Percentiles rank a stretch among this genome's conserved stretches.
Evolutionary conservation across 2,888 invertebrate genomes (phyloP).

Genomic region (Ochropleura plecta): DNA sequence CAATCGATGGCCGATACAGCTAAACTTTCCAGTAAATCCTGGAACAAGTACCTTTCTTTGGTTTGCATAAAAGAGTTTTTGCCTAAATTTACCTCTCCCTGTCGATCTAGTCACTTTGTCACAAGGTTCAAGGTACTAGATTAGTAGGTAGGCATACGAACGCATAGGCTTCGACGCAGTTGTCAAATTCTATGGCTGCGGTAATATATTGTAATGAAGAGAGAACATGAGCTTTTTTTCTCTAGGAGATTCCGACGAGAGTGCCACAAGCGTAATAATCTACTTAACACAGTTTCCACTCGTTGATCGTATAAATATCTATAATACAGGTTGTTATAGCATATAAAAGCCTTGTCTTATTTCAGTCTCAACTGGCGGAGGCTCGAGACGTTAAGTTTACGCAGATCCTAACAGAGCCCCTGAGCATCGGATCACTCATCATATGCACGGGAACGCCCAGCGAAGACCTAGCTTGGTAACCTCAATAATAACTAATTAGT

Average conservation of each 20-base stretch:
- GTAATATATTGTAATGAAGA: slow-evolving; percentile 15
- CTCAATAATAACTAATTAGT: not conserved
- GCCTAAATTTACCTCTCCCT: not conserved
- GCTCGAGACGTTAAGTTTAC: slow-evolving; percentile 85
- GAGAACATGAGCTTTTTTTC: not conserved
- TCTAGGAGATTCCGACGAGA: slow-evolving; percentile 1
- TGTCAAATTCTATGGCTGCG: slow-evolving; percentile 26
- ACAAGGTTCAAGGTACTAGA: not conserved
- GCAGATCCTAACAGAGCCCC: slow-evolving; percentile 79
- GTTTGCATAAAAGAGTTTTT: not conserved
- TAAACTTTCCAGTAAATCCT: not conserved
- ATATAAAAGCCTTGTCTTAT: slow-evolving; percentile 56
- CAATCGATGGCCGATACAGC: not conserved
- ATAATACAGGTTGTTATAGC: slow-evolving; percentile 10
- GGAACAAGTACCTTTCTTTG: not conserved
- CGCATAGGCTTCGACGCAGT: slow-evolving; percentile 14
- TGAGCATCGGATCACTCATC: slow-evolving; percentile 83
- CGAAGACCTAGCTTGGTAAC: slow-evolving; percentile 86
- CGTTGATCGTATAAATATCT: not conserved
- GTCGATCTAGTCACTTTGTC: not conserved
- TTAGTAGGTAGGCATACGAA: not conserved
- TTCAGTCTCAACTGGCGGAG: slow-evolving; percentile 85
- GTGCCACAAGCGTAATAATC: not conserved
- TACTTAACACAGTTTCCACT: slow-evolving; percentile 13
- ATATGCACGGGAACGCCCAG: slow-evolving; percentile 85